A percentile compares a stretch with the other conserved stretches of the same genome.
phyloP scores from a whole-genome alignment of 2,888 invertebrate species.

The Sphaeridia pumilis region DNA sequence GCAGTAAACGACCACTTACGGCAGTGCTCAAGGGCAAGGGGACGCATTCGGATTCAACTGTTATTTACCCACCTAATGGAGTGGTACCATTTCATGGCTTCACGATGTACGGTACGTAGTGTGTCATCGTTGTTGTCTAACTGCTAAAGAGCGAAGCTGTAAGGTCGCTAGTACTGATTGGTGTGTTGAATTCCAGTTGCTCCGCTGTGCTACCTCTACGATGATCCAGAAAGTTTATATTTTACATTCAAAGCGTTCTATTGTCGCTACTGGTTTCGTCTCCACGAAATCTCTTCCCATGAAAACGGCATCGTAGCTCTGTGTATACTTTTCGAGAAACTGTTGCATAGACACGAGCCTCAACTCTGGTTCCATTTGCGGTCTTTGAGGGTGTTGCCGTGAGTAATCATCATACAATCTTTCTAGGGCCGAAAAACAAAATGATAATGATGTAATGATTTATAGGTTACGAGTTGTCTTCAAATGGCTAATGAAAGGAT shows the following conservation, averaged over 20 bases:
- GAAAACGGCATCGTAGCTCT: constrained; percentile 85
- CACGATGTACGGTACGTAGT: constrained; percentile 78
- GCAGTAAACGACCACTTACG: constrained; percentile 53
- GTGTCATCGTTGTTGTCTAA: constrained; percentile 2
- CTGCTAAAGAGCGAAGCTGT: no score
- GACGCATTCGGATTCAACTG: constrained; percentile 51
- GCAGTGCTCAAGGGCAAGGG: constrained; percentile 62
- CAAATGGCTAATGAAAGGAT: constrained; percentile 93
- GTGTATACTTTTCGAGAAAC: constrained; percentile 75
- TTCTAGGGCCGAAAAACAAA: background rate
- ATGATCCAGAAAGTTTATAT: constrained; percentile 75
- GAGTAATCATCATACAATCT: no score
- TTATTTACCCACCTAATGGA: constrained; percentile 83
- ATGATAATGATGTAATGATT: background rate
- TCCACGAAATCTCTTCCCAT: constrained; percentile 85
- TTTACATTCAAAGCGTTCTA: constrained; percentile 85
- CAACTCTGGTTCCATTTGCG: constrained; percentile 82
- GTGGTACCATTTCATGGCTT: constrained; percentile 95
- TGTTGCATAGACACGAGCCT: constrained; percentile 82
- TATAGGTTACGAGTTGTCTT: constrained; percentile 75
- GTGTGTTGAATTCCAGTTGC: constrained; percentile 69
- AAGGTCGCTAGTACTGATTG: no score
- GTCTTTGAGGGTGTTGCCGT: constrained; percentile 82
- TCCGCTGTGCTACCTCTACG: constrained; percentile 85
- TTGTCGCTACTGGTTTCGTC: constrained; percentile 75